These are phyloP conservation scores for Ectemnius cavifrons DNA, from an alignment of 2,888 invertebrate genomes.

Conservation along the genomic window DNA sequence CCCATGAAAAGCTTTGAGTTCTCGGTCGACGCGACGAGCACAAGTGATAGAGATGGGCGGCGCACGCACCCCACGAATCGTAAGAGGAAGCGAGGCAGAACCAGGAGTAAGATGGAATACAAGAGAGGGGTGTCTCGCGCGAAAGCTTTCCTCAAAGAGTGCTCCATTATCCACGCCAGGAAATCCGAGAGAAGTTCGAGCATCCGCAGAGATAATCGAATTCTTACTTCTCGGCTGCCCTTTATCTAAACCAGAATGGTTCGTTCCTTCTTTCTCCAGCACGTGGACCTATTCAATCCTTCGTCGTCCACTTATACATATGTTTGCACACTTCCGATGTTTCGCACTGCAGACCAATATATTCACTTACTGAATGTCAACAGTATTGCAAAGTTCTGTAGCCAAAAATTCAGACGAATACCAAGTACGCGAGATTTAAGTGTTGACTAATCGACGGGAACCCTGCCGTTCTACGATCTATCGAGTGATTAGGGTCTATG, in stretches of 20 bases:
- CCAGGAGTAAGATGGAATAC: constrained; percentile 35
- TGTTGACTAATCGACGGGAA: constrained; percentile 7
- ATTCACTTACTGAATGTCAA: constrained; percentile 33
- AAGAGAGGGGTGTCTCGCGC: constrained; percentile 49
- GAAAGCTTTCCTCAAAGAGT: constrained; percentile 64
- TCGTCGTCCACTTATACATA: constrained; percentile 50
- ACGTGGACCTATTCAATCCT: constrained; percentile 28
- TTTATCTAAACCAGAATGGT: constrained; percentile 53
- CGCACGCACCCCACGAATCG: constrained; percentile 24
- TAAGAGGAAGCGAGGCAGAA: background rate
- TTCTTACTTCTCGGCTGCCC: constrained; percentile 63
- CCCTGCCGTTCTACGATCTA: background rate
- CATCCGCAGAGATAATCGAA: constrained; percentile 65
- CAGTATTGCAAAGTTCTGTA: constrained; percentile 6
- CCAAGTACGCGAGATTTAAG: constrained; percentile 15
- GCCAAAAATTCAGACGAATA: background rate
- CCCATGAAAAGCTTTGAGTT: constrained; percentile 53
- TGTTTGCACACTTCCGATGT: constrained; percentile 56
- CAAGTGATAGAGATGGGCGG: constrained; percentile 20
- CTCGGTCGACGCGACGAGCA: constrained; percentile 27
- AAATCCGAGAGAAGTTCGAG: constrained; percentile 66
- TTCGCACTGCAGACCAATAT: constrained; percentile 26
- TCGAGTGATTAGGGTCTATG: too few species aligned
- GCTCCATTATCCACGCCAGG: constrained; percentile 65
- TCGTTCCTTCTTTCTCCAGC: constrained; percentile 30